Conservation (phyloP, 2,797 vertebrate species). For the Salarias fasciatus region DNA sequence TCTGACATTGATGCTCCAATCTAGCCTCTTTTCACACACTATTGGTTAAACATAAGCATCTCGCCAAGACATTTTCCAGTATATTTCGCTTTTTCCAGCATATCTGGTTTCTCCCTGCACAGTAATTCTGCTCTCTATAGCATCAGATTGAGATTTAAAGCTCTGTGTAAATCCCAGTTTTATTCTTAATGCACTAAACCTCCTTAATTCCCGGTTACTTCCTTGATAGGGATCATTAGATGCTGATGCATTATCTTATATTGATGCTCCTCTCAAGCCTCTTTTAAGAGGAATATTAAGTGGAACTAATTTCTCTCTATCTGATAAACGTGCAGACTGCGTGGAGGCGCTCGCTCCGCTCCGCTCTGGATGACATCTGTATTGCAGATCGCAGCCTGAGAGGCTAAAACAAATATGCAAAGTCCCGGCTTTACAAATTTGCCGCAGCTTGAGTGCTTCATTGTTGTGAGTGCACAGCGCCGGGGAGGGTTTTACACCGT, state of each 20-base stretch:
- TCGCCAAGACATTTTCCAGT: no score
- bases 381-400: neutral
- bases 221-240: neutral
- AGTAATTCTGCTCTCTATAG: no score
- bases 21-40: no score
- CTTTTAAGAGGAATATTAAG: neutral
- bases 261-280: neutral
- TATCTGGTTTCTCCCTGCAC: no score
- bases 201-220: neutral
- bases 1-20: no score
- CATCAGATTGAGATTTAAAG: neutral
- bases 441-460: neutral
- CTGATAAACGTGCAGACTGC: neutral
- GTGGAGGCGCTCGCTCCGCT: neutral
- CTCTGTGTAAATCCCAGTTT: neutral
- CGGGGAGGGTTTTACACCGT: neutral
- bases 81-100: no score
- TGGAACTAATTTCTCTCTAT: constrained; percentile 4
- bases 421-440: no score
- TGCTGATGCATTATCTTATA: constrained; percentile 5
- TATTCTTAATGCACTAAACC: constrained; percentile 5
- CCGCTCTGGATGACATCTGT: neutral
- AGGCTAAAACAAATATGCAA: neutral
- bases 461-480: constrained; percentile 7
- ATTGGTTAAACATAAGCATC: no score